A percentile compares a stretch with the other conserved stretches of the same genome.
These are phyloP conservation scores for Periophthalmus modestus DNA, from an alignment of 2,113 vertebrate genomes.

Conservation along the genomic window DNA sequence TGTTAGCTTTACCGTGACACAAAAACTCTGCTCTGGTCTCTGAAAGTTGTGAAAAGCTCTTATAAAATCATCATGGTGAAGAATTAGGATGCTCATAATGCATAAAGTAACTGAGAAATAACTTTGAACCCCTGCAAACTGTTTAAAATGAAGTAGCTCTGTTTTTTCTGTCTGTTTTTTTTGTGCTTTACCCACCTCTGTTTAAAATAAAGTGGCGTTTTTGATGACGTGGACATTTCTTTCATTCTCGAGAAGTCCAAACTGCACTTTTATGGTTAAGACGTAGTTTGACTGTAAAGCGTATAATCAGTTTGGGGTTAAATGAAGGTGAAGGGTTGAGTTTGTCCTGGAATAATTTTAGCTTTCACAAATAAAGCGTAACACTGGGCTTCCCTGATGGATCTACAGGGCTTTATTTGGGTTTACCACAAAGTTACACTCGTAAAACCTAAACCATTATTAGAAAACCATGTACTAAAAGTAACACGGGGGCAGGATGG, in stretches of 20 bases:
- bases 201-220: slow-evolving; percentile 1
- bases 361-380: slow-evolving; percentile 12
- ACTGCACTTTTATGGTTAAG: not conserved
- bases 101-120: too few species aligned
- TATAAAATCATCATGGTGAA: too few species aligned
- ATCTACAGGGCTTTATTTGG: slow-evolving; percentile 1
- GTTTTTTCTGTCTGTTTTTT: too few species aligned
- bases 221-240: not conserved
- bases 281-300: slow-evolving; percentile 14
- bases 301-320: slow-evolving; percentile 27
- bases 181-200: not conserved
- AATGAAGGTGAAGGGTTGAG: slow-evolving; percentile 6
- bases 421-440: not conserved
- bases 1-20: too few species aligned
- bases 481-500: not conserved
- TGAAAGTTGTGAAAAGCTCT: too few species aligned
- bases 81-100: too few species aligned
- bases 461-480: slow-evolving; percentile 4
- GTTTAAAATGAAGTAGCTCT: too few species aligned
- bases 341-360: slow-evolving; percentile 22
- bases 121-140: too few species aligned
- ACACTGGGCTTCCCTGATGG: slow-evolving; percentile 9
- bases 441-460: not conserved
- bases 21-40: too few species aligned
- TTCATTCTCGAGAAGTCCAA: not conserved